Evolutionary conservation across 53 echinoderm and acorn worm genomes (phyloP), one percentile per base, ranked within the genome.

Genomic region (Apostichopus leukothele): DNA sequence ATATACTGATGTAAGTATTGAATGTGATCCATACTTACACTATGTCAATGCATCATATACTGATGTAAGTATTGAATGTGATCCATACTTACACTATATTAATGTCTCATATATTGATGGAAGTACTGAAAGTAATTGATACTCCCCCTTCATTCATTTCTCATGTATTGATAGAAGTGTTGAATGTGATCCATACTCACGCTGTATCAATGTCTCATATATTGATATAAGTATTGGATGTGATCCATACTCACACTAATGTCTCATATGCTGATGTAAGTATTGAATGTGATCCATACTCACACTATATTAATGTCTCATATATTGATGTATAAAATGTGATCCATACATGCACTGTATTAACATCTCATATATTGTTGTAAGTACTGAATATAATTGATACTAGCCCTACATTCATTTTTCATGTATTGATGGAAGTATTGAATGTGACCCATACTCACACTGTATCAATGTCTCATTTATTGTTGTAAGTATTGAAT

Each of bases 231-330:
- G 68, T 16, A 16, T n/a, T 13, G n/a, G 13, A 0, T 25, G 25
- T 25, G 25, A 25, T 25, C 25, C 25, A 25, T 25, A 25, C 25
- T 25, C 25, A 25, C 25, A 25, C 25, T 25, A 25, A 1, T 25
- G 25, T 25, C 61, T 61, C 61, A 12, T 61, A 61, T 14, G 6
- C 6, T 12, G 61, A 61, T 4, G 61, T 63, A 63, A 63, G 63
- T 9, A 11, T 13, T 9, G 13, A 6, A 11, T 11, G 39, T 63
- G 63, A 88, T 10, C 76, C 88, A 25, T 26, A 88, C 53, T 88
- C 76, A 52, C 76, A 76, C 25, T 88, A 88, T 19, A 12, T 76
- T 60, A 88, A 88, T 63, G 88, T 77, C 71, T 71, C 71, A n/a
- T 71, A 71, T 19, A 71, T 71, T n/a, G 71, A 71, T 71, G 71